Base-by-base conservation (phyloP, 2,113 vertebrate species). In the Chaetodon trifascialis region DNA sequence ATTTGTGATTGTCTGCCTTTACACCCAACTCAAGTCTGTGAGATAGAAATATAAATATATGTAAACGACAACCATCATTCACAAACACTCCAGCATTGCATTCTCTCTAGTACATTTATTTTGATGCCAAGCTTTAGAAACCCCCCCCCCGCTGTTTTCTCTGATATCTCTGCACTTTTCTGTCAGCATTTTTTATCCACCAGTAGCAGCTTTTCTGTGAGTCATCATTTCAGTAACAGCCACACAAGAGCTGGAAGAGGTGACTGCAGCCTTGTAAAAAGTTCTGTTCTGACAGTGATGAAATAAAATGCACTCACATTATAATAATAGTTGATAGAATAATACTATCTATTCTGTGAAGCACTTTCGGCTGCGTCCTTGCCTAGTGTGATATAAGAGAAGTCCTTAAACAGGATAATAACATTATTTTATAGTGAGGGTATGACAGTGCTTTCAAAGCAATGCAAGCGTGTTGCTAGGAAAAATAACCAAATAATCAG, bases 141-240 rank as follows among this genome's bases (percentile, higher is more conserved):
- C 65, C 16, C 19, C 34, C 73, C 30, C 30, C 30, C 67, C 0
- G 40, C 60, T 73, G 63, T 68, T 79, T 59, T 55, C 55, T 67
- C n/a, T 77, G 62, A 81, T 52, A 44, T 63, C 49, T 30, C 66
- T 25, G 40, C 51, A 44, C 49, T 54, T 70, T 60, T 52, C 49
- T 54, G 44, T 81, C 73, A 67, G 25, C 60, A n/a, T 59, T 77
- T 72, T 56, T 17, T 52, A 19, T 60, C 15, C 47, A 60, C 21
- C 5, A 56, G 36, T 5, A 44, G 40, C 59, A 66, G 60, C 60
- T 67, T 76, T 79, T 40, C 23, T 49, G 58, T 70, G 58, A 54
- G 17, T 75, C 70, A 74, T 86, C 69, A 70, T 65, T 86, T 82
- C 23, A 77, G 59, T 56, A 56, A 63, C 55, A 67, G 8, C 5